phyloP scores from a whole-genome alignment of 2,888 invertebrate species.

The Anodontia alba region DNA sequence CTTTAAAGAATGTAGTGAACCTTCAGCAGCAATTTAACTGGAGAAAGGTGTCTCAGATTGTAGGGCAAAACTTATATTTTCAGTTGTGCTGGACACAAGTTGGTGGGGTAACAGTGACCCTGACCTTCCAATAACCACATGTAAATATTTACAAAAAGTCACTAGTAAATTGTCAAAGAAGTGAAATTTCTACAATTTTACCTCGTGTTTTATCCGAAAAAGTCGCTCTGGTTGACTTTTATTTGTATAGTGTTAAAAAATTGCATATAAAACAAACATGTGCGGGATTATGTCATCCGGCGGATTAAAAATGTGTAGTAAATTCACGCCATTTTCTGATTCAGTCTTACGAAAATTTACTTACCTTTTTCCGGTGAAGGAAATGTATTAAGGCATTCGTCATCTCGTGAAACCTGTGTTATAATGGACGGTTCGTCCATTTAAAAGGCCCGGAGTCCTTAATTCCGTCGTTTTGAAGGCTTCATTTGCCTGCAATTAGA shows the following conservation, averaged over 20 bases:
- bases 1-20: too few relatives aligned
- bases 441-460: constrained; percentile 68
- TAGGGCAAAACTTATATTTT: too few relatives aligned
- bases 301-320: constrained; percentile 47
- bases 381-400: constrained; percentile 97
- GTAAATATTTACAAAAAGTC: constrained; percentile 49
- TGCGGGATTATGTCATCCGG: constrained; percentile 58
- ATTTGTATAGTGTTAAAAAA: too few relatives aligned
- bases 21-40: too few relatives aligned
- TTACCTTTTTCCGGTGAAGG: constrained; percentile 95
- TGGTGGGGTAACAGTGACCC: constrained; percentile 32
- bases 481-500: constrained; percentile 56
- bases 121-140: constrained; percentile 45
- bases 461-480: constrained; percentile 71
- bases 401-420: constrained; percentile 99
- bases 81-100: too few relatives aligned
- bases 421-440: constrained; percentile 99
- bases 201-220: too few relatives aligned
- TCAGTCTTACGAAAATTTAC: constrained; percentile 63
- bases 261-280: constrained; percentile 24
- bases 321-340: constrained; percentile 73
- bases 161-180: background rate
- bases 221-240: too few relatives aligned
- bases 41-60: too few relatives aligned
- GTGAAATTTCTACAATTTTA: too few relatives aligned